phyloP scores from a whole-genome alignment of 1,140 invertebrate species.

The Araneus ventricosus region DNA sequence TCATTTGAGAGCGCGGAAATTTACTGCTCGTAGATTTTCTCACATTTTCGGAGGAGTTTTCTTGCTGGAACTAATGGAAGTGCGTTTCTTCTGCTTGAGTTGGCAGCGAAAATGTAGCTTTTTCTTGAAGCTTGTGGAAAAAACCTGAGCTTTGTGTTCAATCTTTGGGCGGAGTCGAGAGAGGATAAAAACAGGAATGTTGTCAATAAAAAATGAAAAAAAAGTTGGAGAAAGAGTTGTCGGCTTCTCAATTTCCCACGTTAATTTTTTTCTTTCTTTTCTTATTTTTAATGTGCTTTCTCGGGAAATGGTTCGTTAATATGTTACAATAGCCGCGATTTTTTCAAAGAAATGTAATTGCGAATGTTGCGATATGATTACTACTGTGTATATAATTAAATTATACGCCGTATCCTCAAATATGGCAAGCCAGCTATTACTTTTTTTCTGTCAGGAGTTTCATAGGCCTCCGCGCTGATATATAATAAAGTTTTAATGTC shows the following conservation, averaged over 20 bases:
- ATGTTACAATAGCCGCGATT: not conserved
- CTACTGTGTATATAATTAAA: not conserved
- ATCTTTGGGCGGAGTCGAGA: not conserved
- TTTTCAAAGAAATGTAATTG: not conserved
- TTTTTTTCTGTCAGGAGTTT: too few species aligned
- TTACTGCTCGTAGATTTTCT: constrained; percentile 70
- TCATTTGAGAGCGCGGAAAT: constrained; percentile 61
- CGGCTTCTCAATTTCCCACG: constrained; percentile 10
- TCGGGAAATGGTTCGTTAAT: constrained; percentile 19
- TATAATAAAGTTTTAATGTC: too few species aligned
- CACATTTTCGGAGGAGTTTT: constrained; percentile 33
- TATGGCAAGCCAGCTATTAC: too few species aligned
- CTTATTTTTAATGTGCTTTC: not conserved
- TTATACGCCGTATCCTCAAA: too few species aligned
- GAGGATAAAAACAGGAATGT: constrained; percentile 43
- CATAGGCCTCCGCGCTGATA: too few species aligned
- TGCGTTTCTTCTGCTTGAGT: constrained; percentile 57
- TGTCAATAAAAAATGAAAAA: constrained; percentile 20
- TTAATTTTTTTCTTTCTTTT: not conserved
- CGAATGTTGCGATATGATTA: not conserved
- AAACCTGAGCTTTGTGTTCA: constrained; percentile 44
- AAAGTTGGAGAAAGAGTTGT: constrained; percentile 35
- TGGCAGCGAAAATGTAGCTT: constrained; percentile 59
- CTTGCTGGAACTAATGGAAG: constrained; percentile 63
- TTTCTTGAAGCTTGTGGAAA: constrained; percentile 32